Conservation (phyloP, 2,888 invertebrate genomes). For the Agriopis aurantiaria region DNA sequence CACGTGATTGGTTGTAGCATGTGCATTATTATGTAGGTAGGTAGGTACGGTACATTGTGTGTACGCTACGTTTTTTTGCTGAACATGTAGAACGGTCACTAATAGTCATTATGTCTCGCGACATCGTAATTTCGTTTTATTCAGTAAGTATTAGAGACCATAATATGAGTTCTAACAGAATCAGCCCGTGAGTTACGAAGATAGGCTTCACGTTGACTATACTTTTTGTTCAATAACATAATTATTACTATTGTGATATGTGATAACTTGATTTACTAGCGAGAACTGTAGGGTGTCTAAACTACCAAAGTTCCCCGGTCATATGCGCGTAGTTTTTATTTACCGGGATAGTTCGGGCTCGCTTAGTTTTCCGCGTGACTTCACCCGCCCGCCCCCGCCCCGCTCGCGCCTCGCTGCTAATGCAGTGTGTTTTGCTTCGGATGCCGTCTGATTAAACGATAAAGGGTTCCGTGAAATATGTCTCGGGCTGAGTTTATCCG, state of each 20-base stretch:
- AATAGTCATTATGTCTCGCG: too few relatives aligned
- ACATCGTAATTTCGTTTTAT: too few relatives aligned
- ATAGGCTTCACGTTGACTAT: too few relatives aligned
- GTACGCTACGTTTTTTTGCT: too few relatives aligned
- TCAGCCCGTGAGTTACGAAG: too few relatives aligned
- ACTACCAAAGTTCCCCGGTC: constrained; percentile 21
- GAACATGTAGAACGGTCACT: too few relatives aligned
- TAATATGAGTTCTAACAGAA: too few relatives aligned
- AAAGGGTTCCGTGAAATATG: constrained; percentile 41
- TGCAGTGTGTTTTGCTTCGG: constrained; percentile 35
- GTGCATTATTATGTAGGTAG: too few relatives aligned
- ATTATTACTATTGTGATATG: not conserved
- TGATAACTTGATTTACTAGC: constrained; percentile 13
- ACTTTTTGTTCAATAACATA: too few relatives aligned
- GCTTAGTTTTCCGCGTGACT: constrained; percentile 55
- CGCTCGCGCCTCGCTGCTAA: constrained; percentile 28
- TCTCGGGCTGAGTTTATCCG: constrained; percentile 20
- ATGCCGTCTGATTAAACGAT: constrained; percentile 41
- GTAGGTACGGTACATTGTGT: too few relatives aligned
- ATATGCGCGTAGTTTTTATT: constrained; percentile 49
- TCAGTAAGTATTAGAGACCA: too few relatives aligned
- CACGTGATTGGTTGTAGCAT: too few relatives aligned
- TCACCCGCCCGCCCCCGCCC: constrained; percentile 35
- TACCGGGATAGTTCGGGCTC: constrained; percentile 46
- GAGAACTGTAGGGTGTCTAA: not conserved